Evolutionary conservation across 2,888 invertebrate genomes (phyloP), one percentile per base, ranked within the genome.

Genomic region (Allolobophora icterica): DNA sequence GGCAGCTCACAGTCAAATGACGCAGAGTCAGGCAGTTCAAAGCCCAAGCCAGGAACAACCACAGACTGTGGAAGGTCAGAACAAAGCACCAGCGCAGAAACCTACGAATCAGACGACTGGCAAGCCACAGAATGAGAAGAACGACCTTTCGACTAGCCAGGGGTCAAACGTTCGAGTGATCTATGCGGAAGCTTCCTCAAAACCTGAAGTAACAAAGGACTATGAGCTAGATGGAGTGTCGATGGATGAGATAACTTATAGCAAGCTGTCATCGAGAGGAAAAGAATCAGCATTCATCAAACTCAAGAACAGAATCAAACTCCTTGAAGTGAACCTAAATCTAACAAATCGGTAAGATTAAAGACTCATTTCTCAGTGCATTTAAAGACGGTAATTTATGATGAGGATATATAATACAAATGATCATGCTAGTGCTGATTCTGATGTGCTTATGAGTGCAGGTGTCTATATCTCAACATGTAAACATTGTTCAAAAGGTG

Each of bases 241-340:
- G n/a, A n/a, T 91, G 38, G 91, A 91, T n/a, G 91, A 91, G 30
- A 87, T 90, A 40, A 89, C 91, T 21, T 92, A 90, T 35, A 92
- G 92, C 84, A 92, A 92, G 91, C 40, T 91, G 34, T 71, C 58
- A 3, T 90, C 91, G 30, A 91, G 91, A 84, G 89, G 90, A 17
- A 92, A 93, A 87, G 95, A 95, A 91, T 94, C 94, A 0, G 94
- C 94, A 35, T 94, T 99, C 95, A 97, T 99, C 94, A 96, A 99
- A 93, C 96, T 99, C 92, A 98, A 98, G 92, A 99, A 99, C 92
- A 97, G 99, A 94, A 98, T 99, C 91, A 98, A 98, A 97, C 97
- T 97, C 90, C 96, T 99, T 93, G 99, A 99, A 96, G 96, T 98
- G 93, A 99, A 99, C 96, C 98, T 99, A 97, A 98, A 99, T 30